phyloP scores from a whole-genome alignment of 2,797 vertebrate genomes.

The Fundulus diaphanus region DNA sequence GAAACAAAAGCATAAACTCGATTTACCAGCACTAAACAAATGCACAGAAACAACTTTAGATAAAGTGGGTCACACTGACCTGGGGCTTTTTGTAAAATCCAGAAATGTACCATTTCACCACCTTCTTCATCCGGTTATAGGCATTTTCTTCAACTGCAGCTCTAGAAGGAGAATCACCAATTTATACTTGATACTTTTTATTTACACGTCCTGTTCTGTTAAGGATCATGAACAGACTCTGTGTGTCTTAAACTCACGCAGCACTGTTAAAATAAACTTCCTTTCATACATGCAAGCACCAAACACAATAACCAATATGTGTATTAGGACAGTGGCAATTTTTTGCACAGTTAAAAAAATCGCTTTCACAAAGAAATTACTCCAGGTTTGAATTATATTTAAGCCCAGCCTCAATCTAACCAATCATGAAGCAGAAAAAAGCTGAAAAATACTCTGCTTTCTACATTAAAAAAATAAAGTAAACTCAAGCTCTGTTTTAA shows the following conservation, averaged over 20 bases:
- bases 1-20: not conserved
- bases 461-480: too few relatives aligned
- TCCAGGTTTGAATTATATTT: too few relatives aligned
- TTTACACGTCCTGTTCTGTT: not conserved
- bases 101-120: slow-evolving; percentile 99
- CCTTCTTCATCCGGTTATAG: slow-evolving; percentile 95
- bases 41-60: not conserved
- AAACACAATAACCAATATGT: not conserved
- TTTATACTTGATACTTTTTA: not conserved
- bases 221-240: not conserved
- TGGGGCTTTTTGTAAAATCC: slow-evolving; percentile 99
- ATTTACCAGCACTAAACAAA: not conserved
- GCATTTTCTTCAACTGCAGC: slow-evolving; percentile 96
- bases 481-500: too few relatives aligned
- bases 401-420: too few relatives aligned
- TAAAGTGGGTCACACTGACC: slow-evolving; percentile 69
- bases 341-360: too few relatives aligned
- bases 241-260: not conserved
- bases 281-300: not conserved
- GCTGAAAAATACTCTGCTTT: too few relatives aligned
- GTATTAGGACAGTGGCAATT: too few relatives aligned
- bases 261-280: not conserved
- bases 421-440: too few relatives aligned
- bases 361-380: too few relatives aligned
- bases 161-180: slow-evolving; percentile 68